Evolutionary conservation across 2,797 vertebrate species (phyloP).

Genomic region (Dermochelys coriacea): DNA sequence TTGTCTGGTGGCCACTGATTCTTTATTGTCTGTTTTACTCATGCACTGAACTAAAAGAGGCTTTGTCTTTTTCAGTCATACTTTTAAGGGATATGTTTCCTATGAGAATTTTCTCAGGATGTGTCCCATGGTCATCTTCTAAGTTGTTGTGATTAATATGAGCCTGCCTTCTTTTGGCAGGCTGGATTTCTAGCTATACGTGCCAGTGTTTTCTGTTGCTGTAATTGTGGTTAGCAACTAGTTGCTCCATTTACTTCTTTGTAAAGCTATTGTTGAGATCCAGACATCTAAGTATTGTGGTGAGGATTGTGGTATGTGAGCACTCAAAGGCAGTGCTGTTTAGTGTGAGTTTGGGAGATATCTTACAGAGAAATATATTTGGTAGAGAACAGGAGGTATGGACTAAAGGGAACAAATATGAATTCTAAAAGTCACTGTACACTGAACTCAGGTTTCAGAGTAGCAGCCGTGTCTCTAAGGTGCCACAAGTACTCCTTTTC

Average conservation of each 20-base stretch:
- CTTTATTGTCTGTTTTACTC: neutral
- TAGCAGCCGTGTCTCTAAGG: no score
- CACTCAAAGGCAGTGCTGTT: neutral
- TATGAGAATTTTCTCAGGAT: rapidly evolving
- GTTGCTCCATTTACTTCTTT: neutral
- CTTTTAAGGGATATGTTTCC: neutral
- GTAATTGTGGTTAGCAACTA: neutral
- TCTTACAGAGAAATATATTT: neutral
- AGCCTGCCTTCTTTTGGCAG: neutral
- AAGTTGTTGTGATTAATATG: rapidly evolving
- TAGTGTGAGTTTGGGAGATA: conserved; percentile 23
- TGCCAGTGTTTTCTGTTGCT: neutral
- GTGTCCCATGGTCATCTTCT: rapidly evolving
- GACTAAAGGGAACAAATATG: conserved; percentile 15
- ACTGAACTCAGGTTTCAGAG: no score
- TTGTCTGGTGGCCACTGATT: neutral
- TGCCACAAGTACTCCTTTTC: no score
- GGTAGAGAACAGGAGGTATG: neutral
- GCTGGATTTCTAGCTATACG: rapidly evolving
- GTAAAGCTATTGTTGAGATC: neutral
- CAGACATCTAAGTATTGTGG: conserved; percentile 14
- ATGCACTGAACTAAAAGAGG: neutral
- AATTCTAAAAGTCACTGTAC: conserved; percentile 5
- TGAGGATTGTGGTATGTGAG: neutral
- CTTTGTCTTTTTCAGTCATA: neutral